These are phyloP conservation scores for Stenchaetothrips biformis DNA, from an alignment of 2,888 invertebrate species.

Conservation along the genomic window DNA sequence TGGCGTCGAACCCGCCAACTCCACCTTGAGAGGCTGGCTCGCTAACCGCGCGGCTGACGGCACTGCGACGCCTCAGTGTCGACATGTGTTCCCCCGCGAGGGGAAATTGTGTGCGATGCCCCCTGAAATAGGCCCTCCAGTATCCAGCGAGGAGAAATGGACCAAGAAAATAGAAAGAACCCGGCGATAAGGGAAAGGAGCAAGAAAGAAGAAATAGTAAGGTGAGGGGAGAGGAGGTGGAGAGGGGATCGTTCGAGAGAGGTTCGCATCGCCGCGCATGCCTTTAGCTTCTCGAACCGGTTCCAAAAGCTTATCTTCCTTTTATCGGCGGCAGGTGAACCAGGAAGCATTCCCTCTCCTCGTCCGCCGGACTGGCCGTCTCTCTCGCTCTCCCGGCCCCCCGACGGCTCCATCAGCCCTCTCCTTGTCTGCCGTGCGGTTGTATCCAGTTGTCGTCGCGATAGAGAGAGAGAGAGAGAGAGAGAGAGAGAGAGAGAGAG, in stretches of 20 bases:
- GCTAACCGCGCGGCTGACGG: no score
- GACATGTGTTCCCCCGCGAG: no score
- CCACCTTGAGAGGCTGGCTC: no score
- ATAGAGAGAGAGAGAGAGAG: neutral
- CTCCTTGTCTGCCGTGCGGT: neutral
- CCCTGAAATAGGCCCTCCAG: no score
- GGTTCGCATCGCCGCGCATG: slow-evolving; percentile 1
- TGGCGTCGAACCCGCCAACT: no score
- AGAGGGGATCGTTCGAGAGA: neutral
- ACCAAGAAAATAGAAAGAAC: neutral
- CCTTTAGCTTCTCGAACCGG: neutral
- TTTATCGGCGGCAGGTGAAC: slow-evolving; percentile 14
- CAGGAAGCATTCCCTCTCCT: neutral
- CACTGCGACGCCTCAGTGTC: no score
- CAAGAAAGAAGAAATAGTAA: slow-evolving; percentile 19
- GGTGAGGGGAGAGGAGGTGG: neutral
- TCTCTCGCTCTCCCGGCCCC: neutral
- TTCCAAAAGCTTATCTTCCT: slow-evolving; percentile 8
- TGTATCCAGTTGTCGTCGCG: neutral
- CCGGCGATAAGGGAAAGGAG: neutral
- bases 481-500: slow-evolving; percentile 1
- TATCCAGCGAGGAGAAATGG: neutral
- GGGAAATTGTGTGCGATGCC: no score
- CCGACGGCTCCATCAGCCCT: neutral
- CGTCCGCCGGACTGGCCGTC: neutral